phyloP scores from a whole-genome alignment of 1,140 invertebrate genomes.

The Chelonus insularis region DNA sequence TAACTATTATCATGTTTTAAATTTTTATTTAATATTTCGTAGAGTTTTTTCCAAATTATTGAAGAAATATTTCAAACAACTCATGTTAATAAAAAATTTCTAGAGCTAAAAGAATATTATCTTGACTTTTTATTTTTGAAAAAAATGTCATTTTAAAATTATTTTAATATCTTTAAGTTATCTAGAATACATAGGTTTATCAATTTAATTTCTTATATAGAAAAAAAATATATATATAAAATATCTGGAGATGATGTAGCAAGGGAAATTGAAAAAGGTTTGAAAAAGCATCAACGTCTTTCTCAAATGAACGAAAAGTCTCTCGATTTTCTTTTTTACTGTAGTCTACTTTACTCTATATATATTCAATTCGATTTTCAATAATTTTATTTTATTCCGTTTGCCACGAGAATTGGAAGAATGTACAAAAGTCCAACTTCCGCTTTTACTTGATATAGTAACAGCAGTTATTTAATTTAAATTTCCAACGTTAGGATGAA shows the following conservation, averaged over 20 bases:
- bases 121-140: too few relatives aligned
- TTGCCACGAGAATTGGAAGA: neutral
- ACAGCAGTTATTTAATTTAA: conserved; percentile 22
- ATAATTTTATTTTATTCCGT: conserved; percentile 26
- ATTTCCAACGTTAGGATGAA: too few relatives aligned
- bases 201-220: too few relatives aligned
- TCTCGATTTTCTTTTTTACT: conserved; percentile 7
- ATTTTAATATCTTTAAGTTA: too few relatives aligned
- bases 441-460: neutral
- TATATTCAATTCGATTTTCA: conserved; percentile 10
- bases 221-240: too few relatives aligned
- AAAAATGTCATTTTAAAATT: too few relatives aligned
- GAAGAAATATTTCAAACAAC: too few relatives aligned
- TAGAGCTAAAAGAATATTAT: too few relatives aligned
- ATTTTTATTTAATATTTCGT: too few relatives aligned
- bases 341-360: neutral
- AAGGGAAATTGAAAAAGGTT: conserved; percentile 29
- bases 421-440: neutral
- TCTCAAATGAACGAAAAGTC: conserved; percentile 6
- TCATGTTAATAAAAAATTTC: neutral
- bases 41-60: too few relatives aligned
- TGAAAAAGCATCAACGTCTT: neutral
- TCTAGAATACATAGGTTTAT: too few relatives aligned
- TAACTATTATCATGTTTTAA: too few relatives aligned
- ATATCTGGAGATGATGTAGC: neutral